Evolutionary conservation across 1,140 invertebrate genomes (phyloP).

Genomic region (Psilanteris sp.): DNA sequence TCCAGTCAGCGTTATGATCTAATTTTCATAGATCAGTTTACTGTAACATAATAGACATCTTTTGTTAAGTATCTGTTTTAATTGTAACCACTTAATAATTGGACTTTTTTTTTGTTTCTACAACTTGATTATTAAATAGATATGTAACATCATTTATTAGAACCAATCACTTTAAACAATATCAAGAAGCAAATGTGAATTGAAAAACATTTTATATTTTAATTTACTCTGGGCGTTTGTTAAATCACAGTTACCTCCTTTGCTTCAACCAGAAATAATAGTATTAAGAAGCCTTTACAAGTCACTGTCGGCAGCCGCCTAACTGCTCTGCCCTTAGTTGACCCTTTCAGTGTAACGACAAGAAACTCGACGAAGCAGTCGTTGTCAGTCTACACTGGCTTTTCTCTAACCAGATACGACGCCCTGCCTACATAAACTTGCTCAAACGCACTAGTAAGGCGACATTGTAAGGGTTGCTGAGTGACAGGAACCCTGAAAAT

Average conservation of each 20-base stretch:
- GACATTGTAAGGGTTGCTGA: slow-evolving; percentile 71
- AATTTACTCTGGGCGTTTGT: neutral
- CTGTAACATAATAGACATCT: too few relatives aligned
- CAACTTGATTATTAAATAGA: too few relatives aligned
- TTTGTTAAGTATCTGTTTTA: too few relatives aligned
- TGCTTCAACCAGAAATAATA: slow-evolving; percentile 73
- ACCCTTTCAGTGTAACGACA: slow-evolving; percentile 63
- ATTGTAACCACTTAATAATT: too few relatives aligned
- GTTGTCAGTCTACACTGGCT: slow-evolving; percentile 60
- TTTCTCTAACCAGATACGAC: slow-evolving; percentile 72
- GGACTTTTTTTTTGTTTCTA: too few relatives aligned
- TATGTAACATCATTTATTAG: too few relatives aligned
- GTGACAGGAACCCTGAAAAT: slow-evolving; percentile 49
- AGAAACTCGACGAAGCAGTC: slow-evolving; percentile 48
- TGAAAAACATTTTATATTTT: slow-evolving; percentile 27
- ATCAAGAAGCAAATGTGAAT: too few relatives aligned
- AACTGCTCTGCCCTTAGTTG: slow-evolving; percentile 69
- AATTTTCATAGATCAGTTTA: too few relatives aligned
- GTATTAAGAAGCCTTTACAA: slow-evolving; percentile 76
- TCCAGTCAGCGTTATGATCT: too few relatives aligned
- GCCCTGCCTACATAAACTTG: slow-evolving; percentile 56
- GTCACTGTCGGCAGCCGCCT: slow-evolving; percentile 72
- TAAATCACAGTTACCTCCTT: slow-evolving; percentile 51
- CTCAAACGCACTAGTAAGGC: slow-evolving; percentile 59
- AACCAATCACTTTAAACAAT: too few relatives aligned